Percentiles rank a stretch among this genome's conserved stretches.
These are phyloP conservation scores for Gymnothorax reevesii DNA, from an alignment of 2,797 vertebrate species.

Conservation along the genomic window DNA sequence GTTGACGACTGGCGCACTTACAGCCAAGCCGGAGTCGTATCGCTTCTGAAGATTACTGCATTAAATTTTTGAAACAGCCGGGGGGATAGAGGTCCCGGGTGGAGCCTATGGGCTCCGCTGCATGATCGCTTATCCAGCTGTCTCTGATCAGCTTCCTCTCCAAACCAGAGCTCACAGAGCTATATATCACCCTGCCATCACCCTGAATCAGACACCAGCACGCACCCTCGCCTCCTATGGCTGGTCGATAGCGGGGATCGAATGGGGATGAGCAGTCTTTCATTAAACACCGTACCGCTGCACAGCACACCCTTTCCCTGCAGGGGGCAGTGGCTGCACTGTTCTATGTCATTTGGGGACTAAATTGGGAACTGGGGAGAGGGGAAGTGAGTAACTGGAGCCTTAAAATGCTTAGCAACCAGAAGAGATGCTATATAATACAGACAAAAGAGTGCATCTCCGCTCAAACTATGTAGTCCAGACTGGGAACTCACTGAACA, in stretches of 20 bases:
- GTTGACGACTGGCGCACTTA: background rate
- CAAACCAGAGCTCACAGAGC: conserved; percentile 13
- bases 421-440: background rate
- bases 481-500: background rate
- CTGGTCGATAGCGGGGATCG: too few relatives aligned
- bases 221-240: background rate
- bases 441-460: background rate
- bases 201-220: conserved; percentile 16
- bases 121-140: conserved; percentile 10
- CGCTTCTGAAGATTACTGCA: conserved; percentile 23
- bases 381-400: background rate
- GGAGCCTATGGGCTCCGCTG: background rate
- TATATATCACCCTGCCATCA: conserved; percentile 32
- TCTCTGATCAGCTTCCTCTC: conserved; percentile 15
- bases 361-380: background rate
- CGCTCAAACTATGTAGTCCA: background rate
- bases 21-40: conserved; percentile 18
- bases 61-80: conserved; percentile 22
- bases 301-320: too few relatives aligned
- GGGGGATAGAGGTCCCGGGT: background rate
- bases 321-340: background rate
- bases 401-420: background rate
- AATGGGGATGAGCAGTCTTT: background rate
- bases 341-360: background rate
- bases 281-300: conserved; percentile 29